Evolutionary conservation across 2,113 vertebrate genomes (phyloP).

Genomic region (Lates calcarifer): DNA sequence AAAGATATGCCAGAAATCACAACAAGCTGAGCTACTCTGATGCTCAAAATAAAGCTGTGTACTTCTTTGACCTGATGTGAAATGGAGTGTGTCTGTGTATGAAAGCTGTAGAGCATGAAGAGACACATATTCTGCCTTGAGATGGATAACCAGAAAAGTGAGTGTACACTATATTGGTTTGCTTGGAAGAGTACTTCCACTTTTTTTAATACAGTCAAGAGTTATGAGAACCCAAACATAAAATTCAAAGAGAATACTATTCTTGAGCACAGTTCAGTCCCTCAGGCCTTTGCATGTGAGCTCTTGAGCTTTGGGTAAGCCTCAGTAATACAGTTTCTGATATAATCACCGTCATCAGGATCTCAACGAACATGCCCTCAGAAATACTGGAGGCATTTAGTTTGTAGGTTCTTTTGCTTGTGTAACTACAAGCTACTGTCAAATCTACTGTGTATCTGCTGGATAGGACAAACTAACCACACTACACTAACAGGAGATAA

Average conservation of each 20-base stretch:
- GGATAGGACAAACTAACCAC: constrained; percentile 18
- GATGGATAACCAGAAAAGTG: constrained; percentile 17
- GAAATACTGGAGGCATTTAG: background rate
- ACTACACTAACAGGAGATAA: constrained; percentile 29
- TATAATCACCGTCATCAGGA: background rate
- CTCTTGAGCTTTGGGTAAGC: background rate
- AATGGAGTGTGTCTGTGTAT: constrained; percentile 15
- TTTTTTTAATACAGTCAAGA: background rate
- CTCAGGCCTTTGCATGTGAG: constrained; percentile 4
- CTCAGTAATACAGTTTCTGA: constrained; percentile 28
- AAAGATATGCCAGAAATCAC: constrained; percentile 36
- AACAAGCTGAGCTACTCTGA: constrained; percentile 48
- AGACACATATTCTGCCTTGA: constrained; percentile 10
- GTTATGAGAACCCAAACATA: constrained; percentile 3
- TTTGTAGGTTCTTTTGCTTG: constrained; percentile 8
- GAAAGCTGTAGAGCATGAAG: constrained; percentile 15
- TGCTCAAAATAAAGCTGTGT: constrained; percentile 38
- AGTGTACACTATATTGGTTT: constrained; percentile 18
- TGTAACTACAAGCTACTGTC: constrained; percentile 31
- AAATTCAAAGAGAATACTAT: constrained; percentile 6
- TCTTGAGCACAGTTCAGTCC: background rate
- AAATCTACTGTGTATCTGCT: constrained; percentile 16
- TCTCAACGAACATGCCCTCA: background rate
- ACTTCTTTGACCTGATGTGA: constrained; percentile 27
- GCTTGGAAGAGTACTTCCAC: background rate